A percentile compares a stretch with the other conserved stretches of the same genome.
phyloP scores from a whole-genome alignment of 2,113 vertebrate genomes.

The Brienomyrus brachyistius region DNA sequence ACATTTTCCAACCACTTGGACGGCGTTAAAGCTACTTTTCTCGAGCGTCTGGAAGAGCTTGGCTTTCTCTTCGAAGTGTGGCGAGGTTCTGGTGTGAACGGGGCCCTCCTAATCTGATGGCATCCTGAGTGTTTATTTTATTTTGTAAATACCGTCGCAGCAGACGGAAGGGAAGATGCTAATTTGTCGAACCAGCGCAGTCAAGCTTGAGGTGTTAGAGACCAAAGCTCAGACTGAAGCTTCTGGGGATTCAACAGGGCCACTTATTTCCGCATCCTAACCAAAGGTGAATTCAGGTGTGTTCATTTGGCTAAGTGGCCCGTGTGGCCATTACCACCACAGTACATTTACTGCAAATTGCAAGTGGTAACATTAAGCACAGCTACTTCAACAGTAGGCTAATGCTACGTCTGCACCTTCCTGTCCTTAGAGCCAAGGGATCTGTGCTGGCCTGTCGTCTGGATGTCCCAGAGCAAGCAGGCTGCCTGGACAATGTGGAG shows the following conservation, averaged over 20 bases:
- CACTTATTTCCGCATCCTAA: background rate
- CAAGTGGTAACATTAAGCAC: background rate
- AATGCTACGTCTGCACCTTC: background rate
- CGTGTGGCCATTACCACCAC: background rate
- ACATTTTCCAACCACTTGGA: constrained; percentile 10
- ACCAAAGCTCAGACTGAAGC: background rate
- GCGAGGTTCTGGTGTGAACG: constrained; percentile 22
- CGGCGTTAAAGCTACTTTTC: constrained; percentile 13
- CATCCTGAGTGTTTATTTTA: background rate
- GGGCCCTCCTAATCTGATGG: constrained; percentile 16
- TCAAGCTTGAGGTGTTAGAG: background rate
- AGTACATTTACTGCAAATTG: background rate
- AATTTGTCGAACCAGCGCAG: background rate
- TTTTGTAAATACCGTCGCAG: constrained; percentile 3
- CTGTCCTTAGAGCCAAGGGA: background rate
- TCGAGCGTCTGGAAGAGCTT: constrained; percentile 20
- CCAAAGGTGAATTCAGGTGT: background rate
- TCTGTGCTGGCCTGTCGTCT: background rate
- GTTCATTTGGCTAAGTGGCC: background rate
- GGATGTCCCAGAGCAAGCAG: background rate
- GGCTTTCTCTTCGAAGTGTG: constrained; percentile 30
- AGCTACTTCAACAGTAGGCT: no score
- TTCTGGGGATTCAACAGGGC: background rate
- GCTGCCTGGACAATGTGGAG: background rate
- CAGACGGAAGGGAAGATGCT: background rate